Percentiles rank a stretch among this genome's conserved stretches.
These are phyloP conservation scores for Lithobates sylvaticus DNA, from an alignment of 2,797 vertebrate genomes.

Conservation along the genomic window DNA sequence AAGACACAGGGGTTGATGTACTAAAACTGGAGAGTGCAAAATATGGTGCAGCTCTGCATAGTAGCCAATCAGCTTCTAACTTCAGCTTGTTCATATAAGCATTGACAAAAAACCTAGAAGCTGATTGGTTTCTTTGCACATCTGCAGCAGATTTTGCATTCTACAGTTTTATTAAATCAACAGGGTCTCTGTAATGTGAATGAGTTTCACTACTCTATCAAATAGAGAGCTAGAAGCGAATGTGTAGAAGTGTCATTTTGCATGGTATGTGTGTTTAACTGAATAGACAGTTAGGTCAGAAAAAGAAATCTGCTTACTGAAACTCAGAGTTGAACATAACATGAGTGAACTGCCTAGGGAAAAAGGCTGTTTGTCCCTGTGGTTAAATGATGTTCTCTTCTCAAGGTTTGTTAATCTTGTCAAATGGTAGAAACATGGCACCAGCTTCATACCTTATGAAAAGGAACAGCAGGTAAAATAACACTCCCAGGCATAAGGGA, in stretches of 20 bases:
- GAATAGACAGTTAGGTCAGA: constrained; percentile 40
- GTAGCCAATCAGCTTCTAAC: too few species aligned
- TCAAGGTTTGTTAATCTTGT: constrained; percentile 17
- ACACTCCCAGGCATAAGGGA: background rate
- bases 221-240: constrained; percentile 17
- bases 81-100: too few species aligned
- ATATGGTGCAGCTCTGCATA: too few species aligned
- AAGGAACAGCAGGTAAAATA: background rate
- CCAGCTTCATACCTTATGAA: background rate
- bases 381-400: constrained; percentile 22
- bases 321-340: constrained; percentile 35
- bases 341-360: constrained; percentile 17
- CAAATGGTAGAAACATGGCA: background rate
- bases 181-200: constrained; percentile 3
- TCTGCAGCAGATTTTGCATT: too few species aligned
- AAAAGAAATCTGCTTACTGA: constrained; percentile 34
- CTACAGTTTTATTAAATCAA: background rate
- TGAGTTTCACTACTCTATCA: constrained; percentile 24
- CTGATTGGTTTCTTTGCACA: too few species aligned
- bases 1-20: background rate
- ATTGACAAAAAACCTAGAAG: too few species aligned
- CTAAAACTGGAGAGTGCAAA: too few species aligned
- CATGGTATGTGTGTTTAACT: constrained; percentile 32
- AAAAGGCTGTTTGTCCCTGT: constrained; percentile 31
- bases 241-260: constrained; percentile 15